Conservation (phyloP, 1,140 invertebrate genomes). For the Cydia fagiglandana region DNA sequence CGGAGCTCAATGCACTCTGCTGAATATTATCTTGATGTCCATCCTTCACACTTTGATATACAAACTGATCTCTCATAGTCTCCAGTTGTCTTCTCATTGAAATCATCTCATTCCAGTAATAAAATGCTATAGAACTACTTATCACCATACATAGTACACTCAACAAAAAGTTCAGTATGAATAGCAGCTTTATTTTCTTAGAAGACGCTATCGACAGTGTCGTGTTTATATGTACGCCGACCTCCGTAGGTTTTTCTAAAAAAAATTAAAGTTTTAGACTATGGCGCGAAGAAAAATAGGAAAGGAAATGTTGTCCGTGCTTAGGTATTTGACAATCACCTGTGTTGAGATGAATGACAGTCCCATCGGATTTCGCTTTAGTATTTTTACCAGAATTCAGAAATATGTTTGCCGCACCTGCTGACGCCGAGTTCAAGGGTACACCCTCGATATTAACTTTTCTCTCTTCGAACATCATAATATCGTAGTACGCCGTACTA, state of each 20-base stretch:
- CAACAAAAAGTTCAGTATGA: constrained; percentile 70
- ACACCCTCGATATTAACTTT: constrained; percentile 71
- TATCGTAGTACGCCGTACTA: constrained; percentile 58
- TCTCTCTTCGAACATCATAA: constrained; percentile 67
- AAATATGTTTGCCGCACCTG: constrained; percentile 72
- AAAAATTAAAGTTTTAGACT: constrained; percentile 41
- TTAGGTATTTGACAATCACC: constrained; percentile 54
- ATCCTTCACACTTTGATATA: constrained; percentile 55
- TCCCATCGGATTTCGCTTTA: constrained; percentile 65
- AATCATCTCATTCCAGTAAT: constrained; percentile 72
- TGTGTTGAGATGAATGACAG: constrained; percentile 73
- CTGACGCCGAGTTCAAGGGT: constrained; percentile 64
- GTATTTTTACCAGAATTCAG: constrained; percentile 69
- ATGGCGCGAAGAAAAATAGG: background rate
- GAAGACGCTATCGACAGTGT: constrained; percentile 74
- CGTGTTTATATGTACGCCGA: constrained; percentile 72
- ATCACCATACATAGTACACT: constrained; percentile 67
- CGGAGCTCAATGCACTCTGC: constrained; percentile 57
- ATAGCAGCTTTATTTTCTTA: constrained; percentile 74
- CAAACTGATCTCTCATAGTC: constrained; percentile 58
- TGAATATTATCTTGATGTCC: constrained; percentile 48
- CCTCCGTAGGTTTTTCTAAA: constrained; percentile 70
- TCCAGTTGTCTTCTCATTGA: constrained; percentile 66
- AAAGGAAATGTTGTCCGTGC: background rate
- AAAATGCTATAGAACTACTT: constrained; percentile 66